Percentiles rank a stretch among this genome's conserved stretches.
phyloP scores from a whole-genome alignment of 1,140 invertebrate species.

The Cepaea nemoralis region DNA sequence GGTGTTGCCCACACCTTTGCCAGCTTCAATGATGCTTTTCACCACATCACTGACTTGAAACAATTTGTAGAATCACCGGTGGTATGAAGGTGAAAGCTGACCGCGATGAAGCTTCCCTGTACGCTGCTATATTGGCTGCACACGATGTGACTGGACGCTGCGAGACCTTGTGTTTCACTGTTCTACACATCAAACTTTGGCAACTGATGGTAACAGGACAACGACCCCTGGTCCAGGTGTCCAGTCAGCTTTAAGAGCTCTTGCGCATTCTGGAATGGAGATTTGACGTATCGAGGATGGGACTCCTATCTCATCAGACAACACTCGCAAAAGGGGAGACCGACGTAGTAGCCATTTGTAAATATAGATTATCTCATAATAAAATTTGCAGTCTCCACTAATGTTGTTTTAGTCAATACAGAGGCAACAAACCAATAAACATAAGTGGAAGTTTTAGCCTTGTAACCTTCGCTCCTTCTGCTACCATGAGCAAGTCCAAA shows the following conservation, averaged over 20 bases:
- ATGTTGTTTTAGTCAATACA: too few species aligned
- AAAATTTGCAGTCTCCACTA: too few species aligned
- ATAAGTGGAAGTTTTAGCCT: too few species aligned
- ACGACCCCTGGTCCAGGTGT: constrained; percentile 89
- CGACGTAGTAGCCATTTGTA: too few species aligned
- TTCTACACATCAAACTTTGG: constrained; percentile 96
- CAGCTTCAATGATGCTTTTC: too few species aligned
- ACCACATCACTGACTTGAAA: constrained; percentile 79
- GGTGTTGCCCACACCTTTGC: too few species aligned
- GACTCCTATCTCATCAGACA: constrained; percentile 98
- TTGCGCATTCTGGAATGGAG: constrained; percentile 98
- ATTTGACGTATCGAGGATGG: constrained; percentile 99
- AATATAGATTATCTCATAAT: too few species aligned
- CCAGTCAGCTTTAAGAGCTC: constrained; percentile 95
- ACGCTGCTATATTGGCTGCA: constrained; percentile 98
- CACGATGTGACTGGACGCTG: constrained; percentile 99
- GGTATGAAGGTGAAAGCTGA: constrained; percentile 99
- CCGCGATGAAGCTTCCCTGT: constrained; percentile 99
- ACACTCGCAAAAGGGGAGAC: constrained; percentile 99
- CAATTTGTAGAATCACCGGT: constrained; percentile 97
- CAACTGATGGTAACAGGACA: constrained; percentile 91
- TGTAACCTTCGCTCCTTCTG: too few species aligned
- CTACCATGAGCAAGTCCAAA: too few species aligned
- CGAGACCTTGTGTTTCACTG: constrained; percentile 94
- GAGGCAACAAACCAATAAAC: too few species aligned